A percentile compares a stretch with the other conserved stretches of the same genome.
Evolutionary conservation across 2,797 vertebrate species (phyloP).

Genomic region (Ctenopoma kingsleyae): DNA sequence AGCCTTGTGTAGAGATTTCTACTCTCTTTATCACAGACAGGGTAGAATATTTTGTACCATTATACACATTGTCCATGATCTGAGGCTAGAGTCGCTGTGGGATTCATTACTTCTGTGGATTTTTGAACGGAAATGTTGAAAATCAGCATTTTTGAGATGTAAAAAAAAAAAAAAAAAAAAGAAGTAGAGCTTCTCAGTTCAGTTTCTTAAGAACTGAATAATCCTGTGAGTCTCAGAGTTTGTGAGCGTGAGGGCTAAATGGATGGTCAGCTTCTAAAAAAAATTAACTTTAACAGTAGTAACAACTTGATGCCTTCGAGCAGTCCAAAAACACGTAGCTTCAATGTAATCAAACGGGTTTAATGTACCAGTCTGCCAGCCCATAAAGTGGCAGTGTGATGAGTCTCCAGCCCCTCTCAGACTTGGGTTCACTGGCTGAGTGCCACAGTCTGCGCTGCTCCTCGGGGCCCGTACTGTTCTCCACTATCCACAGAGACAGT

Average conservation of each 20-base stretch:
- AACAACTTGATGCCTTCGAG: constrained; percentile 22
- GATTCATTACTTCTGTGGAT: constrained; percentile 74
- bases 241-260: constrained; percentile 13
- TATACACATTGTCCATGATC: constrained; percentile 45
- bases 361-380: constrained; percentile 90
- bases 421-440: constrained; percentile 76
- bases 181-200: constrained; percentile 30
- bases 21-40: constrained; percentile 56
- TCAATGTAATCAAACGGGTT: constrained; percentile 11
- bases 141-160: constrained; percentile 56
- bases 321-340: constrained; percentile 10
- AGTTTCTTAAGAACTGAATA: constrained; percentile 29
- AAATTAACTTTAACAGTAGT: constrained; percentile 13
- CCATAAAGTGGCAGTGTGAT: constrained; percentile 89
- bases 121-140: constrained; percentile 58
- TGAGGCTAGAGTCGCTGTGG: constrained; percentile 51
- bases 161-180: too few species aligned
- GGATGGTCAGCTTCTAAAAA: constrained; percentile 28
- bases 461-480: constrained; percentile 92
- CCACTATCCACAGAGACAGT: constrained; percentile 89
- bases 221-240: constrained; percentile 12
- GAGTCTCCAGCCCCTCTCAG: constrained; percentile 88
- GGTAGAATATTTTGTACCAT: constrained; percentile 45
- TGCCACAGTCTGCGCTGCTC: constrained; percentile 88
- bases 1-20: constrained; percentile 71